Evolutionary conservation across 2,888 invertebrate species (phyloP).

Genomic region (Synanthedon vespiformis): DNA sequence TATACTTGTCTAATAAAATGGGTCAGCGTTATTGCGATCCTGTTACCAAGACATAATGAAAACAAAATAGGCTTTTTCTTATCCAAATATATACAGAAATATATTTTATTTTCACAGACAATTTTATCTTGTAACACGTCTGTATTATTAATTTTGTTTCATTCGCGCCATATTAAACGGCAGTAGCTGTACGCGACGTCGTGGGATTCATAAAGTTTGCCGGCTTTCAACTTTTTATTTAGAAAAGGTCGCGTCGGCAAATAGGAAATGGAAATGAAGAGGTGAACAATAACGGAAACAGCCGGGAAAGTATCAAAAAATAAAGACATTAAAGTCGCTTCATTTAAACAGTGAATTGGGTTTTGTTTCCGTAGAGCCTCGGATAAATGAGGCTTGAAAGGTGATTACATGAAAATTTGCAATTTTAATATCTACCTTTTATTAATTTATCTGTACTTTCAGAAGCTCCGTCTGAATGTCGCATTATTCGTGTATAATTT

Average conservation of each 20-base stretch:
- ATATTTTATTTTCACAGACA: too few species aligned
- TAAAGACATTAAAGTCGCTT: conserved; percentile 3
- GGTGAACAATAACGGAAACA: conserved; percentile 3
- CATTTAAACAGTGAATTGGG: conserved; percentile 2
- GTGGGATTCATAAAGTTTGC: neutral
- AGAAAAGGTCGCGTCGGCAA: neutral
- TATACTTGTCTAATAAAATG: too few species aligned
- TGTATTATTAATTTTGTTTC: neutral
- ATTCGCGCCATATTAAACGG: neutral
- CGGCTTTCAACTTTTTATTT: neutral
- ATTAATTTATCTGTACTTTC: too few species aligned
- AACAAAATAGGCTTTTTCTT: too few species aligned
- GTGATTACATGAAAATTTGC: conserved; percentile 1
- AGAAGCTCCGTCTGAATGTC: too few species aligned
- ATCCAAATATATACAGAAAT: too few species aligned
- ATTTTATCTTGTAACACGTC: neutral
- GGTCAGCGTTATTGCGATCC: too few species aligned
- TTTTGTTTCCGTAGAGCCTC: neutral
- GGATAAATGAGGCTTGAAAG: conserved; percentile 1
- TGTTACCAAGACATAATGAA: too few species aligned
- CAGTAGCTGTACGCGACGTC: neutral
- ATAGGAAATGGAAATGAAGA: conserved; percentile 6
- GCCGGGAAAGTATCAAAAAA: conserved; percentile 5
- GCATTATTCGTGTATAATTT: too few species aligned
- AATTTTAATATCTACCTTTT: too few species aligned